Conservation (phyloP, 1,140 invertebrate genomes). For the Brachystomella parvula region DNA sequence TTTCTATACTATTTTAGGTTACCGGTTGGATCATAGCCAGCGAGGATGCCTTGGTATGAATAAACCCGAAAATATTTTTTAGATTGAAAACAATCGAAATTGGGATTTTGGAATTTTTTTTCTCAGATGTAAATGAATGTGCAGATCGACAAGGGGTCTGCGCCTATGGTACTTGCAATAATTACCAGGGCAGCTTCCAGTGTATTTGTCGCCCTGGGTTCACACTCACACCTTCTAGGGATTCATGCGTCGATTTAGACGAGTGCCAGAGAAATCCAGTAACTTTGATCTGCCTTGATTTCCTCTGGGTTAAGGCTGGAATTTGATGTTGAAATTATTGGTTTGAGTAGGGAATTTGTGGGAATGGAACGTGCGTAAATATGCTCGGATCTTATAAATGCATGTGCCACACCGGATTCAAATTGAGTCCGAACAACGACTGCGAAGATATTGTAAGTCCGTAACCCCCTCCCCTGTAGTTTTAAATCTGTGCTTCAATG, state of each 20-base stretch:
- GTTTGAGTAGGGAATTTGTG: slow-evolving; percentile 47
- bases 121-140: slow-evolving; percentile 63
- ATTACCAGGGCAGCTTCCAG: slow-evolving; percentile 63
- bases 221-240: slow-evolving; percentile 50
- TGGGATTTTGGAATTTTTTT: slow-evolving; percentile 13
- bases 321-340: slow-evolving; percentile 45
- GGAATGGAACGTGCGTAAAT: slow-evolving; percentile 75
- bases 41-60: slow-evolving; percentile 54
- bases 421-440: slow-evolving; percentile 55
- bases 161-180: slow-evolving; percentile 59
- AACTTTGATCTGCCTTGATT: no score
- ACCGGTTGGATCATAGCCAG: slow-evolving; percentile 45
- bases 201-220: slow-evolving; percentile 55
- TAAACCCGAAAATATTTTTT: background rate
- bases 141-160: slow-evolving; percentile 59
- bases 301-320: background rate
- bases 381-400: slow-evolving; percentile 67
- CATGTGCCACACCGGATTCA: slow-evolving; percentile 44
- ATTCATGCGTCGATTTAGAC: slow-evolving; percentile 65
- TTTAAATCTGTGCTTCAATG: no score
- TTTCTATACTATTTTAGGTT: slow-evolving; percentile 15
- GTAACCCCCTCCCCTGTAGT: no score
- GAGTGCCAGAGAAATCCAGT: slow-evolving; percentile 57
- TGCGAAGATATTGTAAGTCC: slow-evolving; percentile 58
- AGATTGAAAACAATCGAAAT: background rate